phyloP scores from a whole-genome alignment of 2,888 invertebrate genomes.

The Argynnis bischoffii region DNA sequence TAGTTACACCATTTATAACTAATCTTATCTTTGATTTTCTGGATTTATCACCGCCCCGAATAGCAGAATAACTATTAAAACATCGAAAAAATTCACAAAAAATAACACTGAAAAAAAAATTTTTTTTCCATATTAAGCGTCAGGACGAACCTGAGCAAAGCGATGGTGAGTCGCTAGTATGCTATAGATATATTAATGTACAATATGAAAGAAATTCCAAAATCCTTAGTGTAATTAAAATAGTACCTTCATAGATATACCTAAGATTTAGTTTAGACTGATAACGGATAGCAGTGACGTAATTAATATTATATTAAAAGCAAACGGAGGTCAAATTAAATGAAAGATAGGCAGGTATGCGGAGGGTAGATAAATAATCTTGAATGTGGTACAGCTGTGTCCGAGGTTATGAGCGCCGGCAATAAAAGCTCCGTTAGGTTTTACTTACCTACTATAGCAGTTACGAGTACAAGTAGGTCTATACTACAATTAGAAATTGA shows the following conservation, averaged over 20 bases:
- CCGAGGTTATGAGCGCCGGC: constrained; percentile 31
- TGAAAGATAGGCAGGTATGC: constrained; percentile 31
- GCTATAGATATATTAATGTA: no score
- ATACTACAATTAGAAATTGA: no score
- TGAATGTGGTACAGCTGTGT: constrained; percentile 33
- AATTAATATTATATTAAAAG: constrained; percentile 32
- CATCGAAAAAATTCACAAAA: no score
- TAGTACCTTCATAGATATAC: background rate
- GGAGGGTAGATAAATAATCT: constrained; percentile 36
- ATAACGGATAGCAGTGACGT: constrained; percentile 24
- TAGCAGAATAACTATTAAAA: background rate
- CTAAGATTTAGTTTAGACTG: constrained; percentile 24
- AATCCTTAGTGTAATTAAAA: background rate
- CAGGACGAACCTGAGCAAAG: no score
- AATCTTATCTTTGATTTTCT: no score
- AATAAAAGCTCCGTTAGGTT: constrained; percentile 30
- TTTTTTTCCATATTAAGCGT: no score
- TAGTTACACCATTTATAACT: no score
- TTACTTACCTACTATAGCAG: constrained; percentile 6
- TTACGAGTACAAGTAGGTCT: background rate
- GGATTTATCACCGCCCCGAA: background rate
- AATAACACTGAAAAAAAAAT: no score
- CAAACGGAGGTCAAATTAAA: constrained; percentile 37
- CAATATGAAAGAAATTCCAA: background rate
- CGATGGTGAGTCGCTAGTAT: no score